phyloP scores from a whole-genome alignment of 1,140 invertebrate species.

The Dreissena rostriformis region DNA sequence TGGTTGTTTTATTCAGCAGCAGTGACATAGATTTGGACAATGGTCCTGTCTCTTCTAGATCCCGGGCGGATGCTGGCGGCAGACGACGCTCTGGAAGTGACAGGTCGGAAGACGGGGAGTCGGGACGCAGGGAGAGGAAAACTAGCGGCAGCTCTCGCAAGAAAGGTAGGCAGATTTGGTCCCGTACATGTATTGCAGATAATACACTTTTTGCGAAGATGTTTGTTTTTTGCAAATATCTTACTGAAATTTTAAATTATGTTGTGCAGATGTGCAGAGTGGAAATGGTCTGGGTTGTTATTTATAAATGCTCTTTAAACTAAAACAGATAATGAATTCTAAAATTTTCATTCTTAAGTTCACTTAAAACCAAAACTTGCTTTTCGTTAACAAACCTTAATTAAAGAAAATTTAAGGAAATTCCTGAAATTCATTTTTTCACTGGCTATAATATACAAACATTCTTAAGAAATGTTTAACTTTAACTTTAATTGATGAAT shows the following conservation, averaged over 20 bases:
- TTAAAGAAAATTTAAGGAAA: too few species aligned
- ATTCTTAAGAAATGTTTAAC: too few species aligned
- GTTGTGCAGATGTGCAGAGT: not conserved
- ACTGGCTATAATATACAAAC: too few species aligned
- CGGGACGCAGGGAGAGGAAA: constrained; percentile 55
- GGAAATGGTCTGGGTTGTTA: not conserved
- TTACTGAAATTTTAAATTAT: not conserved
- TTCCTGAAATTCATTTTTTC: too few species aligned
- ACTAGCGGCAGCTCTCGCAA: constrained; percentile 49
- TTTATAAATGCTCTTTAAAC: not conserved
- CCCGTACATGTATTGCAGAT: not conserved
- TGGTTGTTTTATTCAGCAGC: not conserved
- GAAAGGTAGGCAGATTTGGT: constrained; percentile 15
- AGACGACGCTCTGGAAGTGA: constrained; percentile 42
- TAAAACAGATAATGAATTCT: not conserved
- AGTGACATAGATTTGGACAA: not conserved
- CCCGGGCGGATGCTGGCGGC: not conserved
- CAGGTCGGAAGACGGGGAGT: constrained; percentile 53
- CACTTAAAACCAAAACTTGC: too few species aligned
- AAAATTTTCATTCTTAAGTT: not conserved
- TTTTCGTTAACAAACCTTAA: too few species aligned
- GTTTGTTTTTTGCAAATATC: not conserved
- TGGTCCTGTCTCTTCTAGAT: too few species aligned
- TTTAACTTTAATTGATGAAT: too few species aligned
- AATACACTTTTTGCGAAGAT: not conserved